Percentiles rank a stretch among this genome's conserved stretches.
These are phyloP conservation scores for Thunnus thynnus DNA, from an alignment of 2,113 vertebrate genomes.

Conservation along the genomic window DNA sequence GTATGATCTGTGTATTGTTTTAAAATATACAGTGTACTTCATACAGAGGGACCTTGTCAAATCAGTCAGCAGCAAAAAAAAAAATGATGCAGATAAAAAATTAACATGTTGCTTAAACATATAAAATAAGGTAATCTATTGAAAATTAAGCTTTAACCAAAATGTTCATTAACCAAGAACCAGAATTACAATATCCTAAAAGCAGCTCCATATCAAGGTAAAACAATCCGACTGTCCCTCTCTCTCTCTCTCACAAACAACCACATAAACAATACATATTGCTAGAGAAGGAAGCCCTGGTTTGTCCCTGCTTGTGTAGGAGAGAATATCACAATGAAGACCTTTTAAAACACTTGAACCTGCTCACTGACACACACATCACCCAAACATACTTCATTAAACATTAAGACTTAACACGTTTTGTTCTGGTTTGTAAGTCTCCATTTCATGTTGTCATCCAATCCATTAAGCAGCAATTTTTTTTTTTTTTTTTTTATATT, in stretches of 20 bases:
- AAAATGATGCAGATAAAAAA: conserved; percentile 9
- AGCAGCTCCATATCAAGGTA: not conserved
- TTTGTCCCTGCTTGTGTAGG: not conserved
- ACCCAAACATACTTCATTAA: conserved; percentile 60
- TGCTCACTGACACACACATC: conserved; percentile 16
- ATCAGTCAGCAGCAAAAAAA: conserved; percentile 17
- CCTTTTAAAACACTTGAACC: conserved; percentile 25
- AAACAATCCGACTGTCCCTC: not conserved
- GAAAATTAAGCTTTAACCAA: not conserved
- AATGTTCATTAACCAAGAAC: not conserved
- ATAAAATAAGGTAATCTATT: not conserved
- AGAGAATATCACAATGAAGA: conserved; percentile 13
- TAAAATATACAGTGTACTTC: not conserved
- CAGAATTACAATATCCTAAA: not conserved
- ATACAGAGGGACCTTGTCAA: too few relatives aligned
- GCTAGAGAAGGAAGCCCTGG: not conserved
- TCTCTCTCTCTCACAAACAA: too few relatives aligned
- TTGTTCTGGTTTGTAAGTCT: conserved; percentile 45
- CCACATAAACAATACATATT: too few relatives aligned
- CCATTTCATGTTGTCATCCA: conserved; percentile 41
- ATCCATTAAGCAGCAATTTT: conserved; percentile 58
- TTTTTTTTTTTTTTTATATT: conserved; percentile 24
- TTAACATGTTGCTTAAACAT: not conserved
- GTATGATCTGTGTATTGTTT: conserved; percentile 2
- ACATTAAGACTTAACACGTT: conserved; percentile 54